A percentile compares a stretch with the other conserved stretches of the same genome.
Conservation (phyloP, 1,140 invertebrate genomes). For the Pectinophora gossypiella region DNA sequence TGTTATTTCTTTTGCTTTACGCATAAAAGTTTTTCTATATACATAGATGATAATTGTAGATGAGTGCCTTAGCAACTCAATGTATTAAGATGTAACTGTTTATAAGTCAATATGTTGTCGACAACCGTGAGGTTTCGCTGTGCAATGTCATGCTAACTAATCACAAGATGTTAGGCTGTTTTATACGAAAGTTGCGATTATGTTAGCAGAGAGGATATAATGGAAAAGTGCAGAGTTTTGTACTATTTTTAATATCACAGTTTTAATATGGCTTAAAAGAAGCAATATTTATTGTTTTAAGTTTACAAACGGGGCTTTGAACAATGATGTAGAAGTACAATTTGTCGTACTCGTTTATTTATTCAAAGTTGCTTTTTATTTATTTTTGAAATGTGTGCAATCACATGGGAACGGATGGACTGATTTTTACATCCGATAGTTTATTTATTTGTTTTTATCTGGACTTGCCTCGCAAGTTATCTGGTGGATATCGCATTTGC, state of each 20-base stretch:
- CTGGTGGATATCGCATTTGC: conserved; percentile 32
- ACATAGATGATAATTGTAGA: conserved; percentile 56
- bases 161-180: too few relatives aligned
- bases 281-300: conserved; percentile 43
- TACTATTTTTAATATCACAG: conserved; percentile 30
- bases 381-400: conserved; percentile 54
- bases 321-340: conserved; percentile 43
- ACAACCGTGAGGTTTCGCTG: conserved; percentile 28
- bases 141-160: too few relatives aligned
- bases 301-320: conserved; percentile 18
- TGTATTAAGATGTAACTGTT: conserved; percentile 45
- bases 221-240: conserved; percentile 24
- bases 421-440: conserved; percentile 57
- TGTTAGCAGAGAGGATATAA: conserved; percentile 16
- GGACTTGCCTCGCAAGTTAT: conserved; percentile 31
- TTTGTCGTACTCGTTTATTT: conserved; percentile 48
- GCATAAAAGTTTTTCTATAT: conserved; percentile 53
- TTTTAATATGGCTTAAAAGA: conserved; percentile 25
- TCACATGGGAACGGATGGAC: conserved; percentile 57
- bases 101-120: background rate
- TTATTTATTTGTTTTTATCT: conserved; percentile 41
- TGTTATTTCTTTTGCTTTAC: conserved; percentile 39
- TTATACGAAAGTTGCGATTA: conserved; percentile 25
- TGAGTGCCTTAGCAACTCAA: conserved; percentile 73
- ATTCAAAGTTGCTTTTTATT: conserved; percentile 49